phyloP scores from a whole-genome alignment of 2,797 vertebrate genomes.

The Enteromius trimaculatus region DNA sequence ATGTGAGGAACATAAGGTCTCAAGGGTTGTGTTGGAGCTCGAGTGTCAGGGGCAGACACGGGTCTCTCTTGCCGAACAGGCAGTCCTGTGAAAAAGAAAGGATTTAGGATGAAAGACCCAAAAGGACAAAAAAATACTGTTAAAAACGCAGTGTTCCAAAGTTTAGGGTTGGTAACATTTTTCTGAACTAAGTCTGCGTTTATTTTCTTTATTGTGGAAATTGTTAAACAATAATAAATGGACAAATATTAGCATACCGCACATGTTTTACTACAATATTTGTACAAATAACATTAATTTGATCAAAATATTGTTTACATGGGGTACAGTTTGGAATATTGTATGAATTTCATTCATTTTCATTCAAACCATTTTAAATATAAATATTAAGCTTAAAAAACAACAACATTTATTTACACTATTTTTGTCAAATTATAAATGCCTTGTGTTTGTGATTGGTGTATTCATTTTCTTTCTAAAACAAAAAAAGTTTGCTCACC shows the following conservation, averaged over 20 bases:
- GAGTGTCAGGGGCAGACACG: slow-evolving; percentile 60
- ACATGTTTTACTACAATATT: not conserved
- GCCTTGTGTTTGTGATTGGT: not conserved
- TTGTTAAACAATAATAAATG: not conserved
- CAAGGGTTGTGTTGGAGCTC: slow-evolving; percentile 57
- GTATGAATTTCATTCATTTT: not conserved
- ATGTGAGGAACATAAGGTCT: slow-evolving; percentile 67
- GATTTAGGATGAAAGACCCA: slow-evolving; percentile 32
- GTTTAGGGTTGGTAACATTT: not conserved
- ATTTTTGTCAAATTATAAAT: not conserved
- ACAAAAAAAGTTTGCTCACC: not conserved
- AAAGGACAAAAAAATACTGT: not conserved
- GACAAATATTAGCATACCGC: not conserved
- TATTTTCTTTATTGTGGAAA: not conserved
- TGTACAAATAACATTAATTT: not conserved
- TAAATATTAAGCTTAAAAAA: not conserved
- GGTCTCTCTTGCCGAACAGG: slow-evolving; percentile 67
- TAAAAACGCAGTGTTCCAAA: not conserved
- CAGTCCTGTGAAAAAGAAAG: slow-evolving; percentile 59
- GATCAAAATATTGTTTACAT: not conserved
- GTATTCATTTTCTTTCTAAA: not conserved
- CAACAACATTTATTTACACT: not conserved
- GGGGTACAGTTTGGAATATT: not conserved
- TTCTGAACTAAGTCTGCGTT: not conserved
- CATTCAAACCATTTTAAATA: not conserved